Percentiles rank a stretch among this genome's conserved stretches.
These are phyloP conservation scores for Ianthella basta DNA, from an alignment of 37 sponge, comb jelly and placozoan species.

Conservation along the genomic window DNA sequence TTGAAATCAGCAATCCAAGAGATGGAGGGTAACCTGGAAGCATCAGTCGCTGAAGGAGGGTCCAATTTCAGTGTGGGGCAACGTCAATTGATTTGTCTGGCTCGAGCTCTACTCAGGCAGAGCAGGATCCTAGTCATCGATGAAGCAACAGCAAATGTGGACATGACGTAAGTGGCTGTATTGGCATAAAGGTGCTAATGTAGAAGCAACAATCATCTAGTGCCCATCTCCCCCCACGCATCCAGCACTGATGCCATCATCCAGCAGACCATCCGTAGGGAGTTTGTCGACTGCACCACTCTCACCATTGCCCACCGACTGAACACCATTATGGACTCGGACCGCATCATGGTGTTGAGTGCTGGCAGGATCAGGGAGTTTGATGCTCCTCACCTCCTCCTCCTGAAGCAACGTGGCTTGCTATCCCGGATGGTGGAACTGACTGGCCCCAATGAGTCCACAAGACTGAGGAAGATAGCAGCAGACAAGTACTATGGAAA, in stretches of 20 bases:
- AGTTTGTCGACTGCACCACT: constrained; percentile 82
- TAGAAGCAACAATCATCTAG: no score
- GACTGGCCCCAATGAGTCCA: constrained; percentile 44
- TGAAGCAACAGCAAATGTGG: constrained; percentile 85
- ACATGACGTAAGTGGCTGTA: constrained; percentile 67
- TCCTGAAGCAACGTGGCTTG: constrained; percentile 38
- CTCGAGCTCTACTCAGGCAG: constrained; percentile 65
- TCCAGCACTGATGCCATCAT: constrained; percentile 82
- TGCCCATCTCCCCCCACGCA: not conserved
- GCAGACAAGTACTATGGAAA: constrained; percentile 17
- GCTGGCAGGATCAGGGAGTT: constrained; percentile 58
- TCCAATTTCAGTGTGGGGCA: constrained; percentile 79
- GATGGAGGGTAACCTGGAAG: constrained; percentile 60
- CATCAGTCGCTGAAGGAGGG: constrained; percentile 63
- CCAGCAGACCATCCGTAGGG: constrained; percentile 66
- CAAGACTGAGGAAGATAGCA: constrained; percentile 51
- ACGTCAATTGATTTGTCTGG: constrained; percentile 77
- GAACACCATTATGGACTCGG: constrained; percentile 92
- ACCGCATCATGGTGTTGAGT: constrained; percentile 77
- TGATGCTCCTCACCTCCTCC: constrained; percentile 45
- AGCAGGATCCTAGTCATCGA: constrained; percentile 76
- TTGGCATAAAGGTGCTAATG: no score
- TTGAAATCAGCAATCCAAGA: constrained; percentile 63
- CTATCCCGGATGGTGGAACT: constrained; percentile 57
- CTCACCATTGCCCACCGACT: constrained; percentile 93